These are phyloP conservation scores for Sebastolobus altivelis DNA, from an alignment of 2,797 vertebrate species.

Conservation along the genomic window DNA sequence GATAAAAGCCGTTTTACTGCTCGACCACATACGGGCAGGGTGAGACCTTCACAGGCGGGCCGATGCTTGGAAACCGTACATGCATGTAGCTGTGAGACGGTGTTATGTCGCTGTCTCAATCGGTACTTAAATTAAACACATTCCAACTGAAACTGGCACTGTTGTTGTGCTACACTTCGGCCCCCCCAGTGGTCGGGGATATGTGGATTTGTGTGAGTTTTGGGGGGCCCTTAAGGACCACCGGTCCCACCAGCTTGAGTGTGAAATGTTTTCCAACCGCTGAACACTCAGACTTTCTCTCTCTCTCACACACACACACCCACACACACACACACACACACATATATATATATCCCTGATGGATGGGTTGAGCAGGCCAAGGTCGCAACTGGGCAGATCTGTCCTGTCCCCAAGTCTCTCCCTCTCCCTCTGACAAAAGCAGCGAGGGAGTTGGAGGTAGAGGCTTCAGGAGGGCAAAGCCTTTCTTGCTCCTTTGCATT, in stretches of 20 bases:
- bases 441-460: conserved; percentile 78
- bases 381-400: conserved; percentile 86
- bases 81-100: conserved; percentile 49
- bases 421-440: conserved; percentile 82
- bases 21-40: conserved; percentile 67
- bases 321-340: conserved; percentile 29
- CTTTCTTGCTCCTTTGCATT: conserved; percentile 85
- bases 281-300: conserved; percentile 70
- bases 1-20: conserved; percentile 83
- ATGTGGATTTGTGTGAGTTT: conserved; percentile 57
- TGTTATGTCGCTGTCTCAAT: conserved; percentile 66
- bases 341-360: conserved; percentile 71
- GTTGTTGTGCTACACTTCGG: conserved; percentile 68
- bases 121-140: conserved; percentile 74
- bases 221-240: conserved; percentile 60
- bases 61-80: conserved; percentile 50
- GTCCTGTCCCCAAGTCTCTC: conserved; percentile 79
- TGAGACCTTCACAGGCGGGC: conserved; percentile 63
- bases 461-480: conserved; percentile 83
- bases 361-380: conserved; percentile 87
- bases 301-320: conserved; percentile 27
- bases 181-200: conserved; percentile 43
- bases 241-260: conserved; percentile 76
- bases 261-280: conserved; percentile 82
- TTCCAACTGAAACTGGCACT: conserved; percentile 70